Conservation (phyloP, 64 coral and sea anemone species). For the Cladopsammia gracilis region DNA sequence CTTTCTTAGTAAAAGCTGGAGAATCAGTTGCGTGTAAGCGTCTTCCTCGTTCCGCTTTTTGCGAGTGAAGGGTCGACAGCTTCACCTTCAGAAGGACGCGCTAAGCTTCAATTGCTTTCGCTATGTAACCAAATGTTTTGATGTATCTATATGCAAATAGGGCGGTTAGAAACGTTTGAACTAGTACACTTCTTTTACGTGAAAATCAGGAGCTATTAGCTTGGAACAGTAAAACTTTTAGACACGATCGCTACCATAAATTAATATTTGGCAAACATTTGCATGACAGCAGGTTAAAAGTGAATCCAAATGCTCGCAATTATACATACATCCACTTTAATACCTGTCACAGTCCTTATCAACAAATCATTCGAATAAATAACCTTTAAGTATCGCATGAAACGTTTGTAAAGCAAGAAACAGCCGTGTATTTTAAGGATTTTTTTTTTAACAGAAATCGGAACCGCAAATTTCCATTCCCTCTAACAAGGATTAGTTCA, state of each 20-base stretch:
- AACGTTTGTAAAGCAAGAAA: neutral
- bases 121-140: slow-evolving; percentile 17
- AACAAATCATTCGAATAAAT: neutral
- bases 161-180: neutral
- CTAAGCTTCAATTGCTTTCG: neutral
- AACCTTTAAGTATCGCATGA: neutral
- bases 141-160: neutral
- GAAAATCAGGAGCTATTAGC: neutral
- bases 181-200: neutral
- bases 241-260: no score
- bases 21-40: neutral
- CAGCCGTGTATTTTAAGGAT: neutral
- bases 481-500: neutral
- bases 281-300: neutral
- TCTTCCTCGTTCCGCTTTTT: neutral
- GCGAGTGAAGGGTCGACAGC: neutral
- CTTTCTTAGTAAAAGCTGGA: neutral
- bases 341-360: slow-evolving; percentile 5
- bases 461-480: neutral
- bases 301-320: neutral
- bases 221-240: no score
- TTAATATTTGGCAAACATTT: no score
- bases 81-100: neutral
- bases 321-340: neutral
- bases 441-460: neutral